These are phyloP conservation scores for Passer domesticus DNA, from an alignment of 2,113 vertebrate genomes.

Conservation along the genomic window DNA sequence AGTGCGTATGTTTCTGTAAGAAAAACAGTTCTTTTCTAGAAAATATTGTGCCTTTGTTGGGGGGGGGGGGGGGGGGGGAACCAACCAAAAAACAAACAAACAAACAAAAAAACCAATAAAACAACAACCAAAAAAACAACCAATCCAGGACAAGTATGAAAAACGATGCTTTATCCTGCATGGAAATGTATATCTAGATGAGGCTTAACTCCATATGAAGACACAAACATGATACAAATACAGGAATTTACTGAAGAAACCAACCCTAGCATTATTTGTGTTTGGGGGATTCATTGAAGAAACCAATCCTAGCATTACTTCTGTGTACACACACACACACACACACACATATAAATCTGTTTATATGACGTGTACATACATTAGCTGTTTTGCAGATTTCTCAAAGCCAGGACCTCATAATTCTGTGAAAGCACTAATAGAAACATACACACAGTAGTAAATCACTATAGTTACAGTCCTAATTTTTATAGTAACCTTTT, in stretches of 20 bases:
- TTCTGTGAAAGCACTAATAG: neutral
- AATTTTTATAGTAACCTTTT: neutral
- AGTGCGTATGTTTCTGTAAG: neutral
- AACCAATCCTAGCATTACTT: neutral
- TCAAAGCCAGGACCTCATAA: neutral
- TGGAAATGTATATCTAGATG: neutral
- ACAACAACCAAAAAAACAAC: neutral
- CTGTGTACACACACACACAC: neutral
- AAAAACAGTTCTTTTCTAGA: neutral
- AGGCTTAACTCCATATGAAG: neutral
- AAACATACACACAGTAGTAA: neutral
- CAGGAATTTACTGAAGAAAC: neutral
- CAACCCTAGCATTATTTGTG: neutral
- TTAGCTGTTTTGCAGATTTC: neutral
- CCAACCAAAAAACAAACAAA: neutral
- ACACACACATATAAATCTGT: neutral
- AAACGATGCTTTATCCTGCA: neutral
- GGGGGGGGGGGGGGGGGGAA: too few relatives aligned
- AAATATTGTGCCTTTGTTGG: neutral
- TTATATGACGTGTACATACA: neutral
- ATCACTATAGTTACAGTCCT: neutral
- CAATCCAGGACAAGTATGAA: neutral
- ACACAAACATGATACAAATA: neutral
- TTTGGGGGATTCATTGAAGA: neutral
- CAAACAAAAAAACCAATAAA: too few relatives aligned